Conservation (phyloP, 2,797 vertebrate species). For the Rhinophrynus dorsalis region DNA sequence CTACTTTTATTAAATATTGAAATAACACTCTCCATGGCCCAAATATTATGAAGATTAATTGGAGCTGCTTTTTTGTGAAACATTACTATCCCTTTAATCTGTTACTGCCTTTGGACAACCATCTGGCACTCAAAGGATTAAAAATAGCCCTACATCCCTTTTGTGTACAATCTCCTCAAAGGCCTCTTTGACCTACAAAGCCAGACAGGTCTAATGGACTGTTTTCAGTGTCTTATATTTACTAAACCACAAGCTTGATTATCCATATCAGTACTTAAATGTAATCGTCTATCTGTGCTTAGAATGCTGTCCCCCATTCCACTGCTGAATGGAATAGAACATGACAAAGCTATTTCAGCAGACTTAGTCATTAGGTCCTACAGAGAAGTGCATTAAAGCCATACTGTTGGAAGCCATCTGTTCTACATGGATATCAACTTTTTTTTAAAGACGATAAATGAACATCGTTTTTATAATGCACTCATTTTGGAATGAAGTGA, state of each 20-base stretch:
- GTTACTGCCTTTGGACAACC: no score
- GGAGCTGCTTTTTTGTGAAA: no score
- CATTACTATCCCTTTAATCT: no score
- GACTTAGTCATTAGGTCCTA: slow-evolving; percentile 22
- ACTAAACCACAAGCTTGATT: slow-evolving; percentile 18
- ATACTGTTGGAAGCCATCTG: slow-evolving; percentile 16
- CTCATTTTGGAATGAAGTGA: slow-evolving; percentile 15
- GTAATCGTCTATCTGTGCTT: background rate
- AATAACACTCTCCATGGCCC: no score
- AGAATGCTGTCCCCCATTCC: background rate
- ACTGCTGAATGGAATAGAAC: slow-evolving; percentile 15
- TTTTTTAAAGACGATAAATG: slow-evolving; percentile 44
- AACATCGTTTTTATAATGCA: slow-evolving; percentile 30
- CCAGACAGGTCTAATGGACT: slow-evolving; percentile 12
- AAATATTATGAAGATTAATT: no score
- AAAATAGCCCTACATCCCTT: no score
- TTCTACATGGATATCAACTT: slow-evolving; percentile 21
- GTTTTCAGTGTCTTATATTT: slow-evolving; percentile 20
- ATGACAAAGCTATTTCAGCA: slow-evolving; percentile 36
- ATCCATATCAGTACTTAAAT: slow-evolving; percentile 8
- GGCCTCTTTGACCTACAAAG: background rate
- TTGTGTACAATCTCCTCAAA: background rate
- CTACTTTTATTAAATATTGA: no score
- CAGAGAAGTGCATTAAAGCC: slow-evolving; percentile 17
- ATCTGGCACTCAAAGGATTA: no score